These are phyloP conservation scores for Alviniconcha strummeri DNA, from an alignment of 2,888 invertebrate species.

Conservation along the genomic window DNA sequence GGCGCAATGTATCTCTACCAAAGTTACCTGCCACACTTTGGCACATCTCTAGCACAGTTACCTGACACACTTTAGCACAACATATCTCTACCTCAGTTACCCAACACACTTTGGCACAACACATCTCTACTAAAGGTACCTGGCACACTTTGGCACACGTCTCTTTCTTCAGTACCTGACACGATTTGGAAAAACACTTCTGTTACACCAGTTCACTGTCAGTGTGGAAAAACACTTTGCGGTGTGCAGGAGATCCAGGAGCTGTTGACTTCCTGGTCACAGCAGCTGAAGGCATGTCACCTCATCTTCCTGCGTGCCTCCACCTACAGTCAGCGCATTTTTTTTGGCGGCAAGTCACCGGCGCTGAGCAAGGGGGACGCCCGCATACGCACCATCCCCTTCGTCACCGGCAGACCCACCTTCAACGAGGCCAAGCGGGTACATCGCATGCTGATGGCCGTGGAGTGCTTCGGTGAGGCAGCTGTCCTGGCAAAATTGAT, in stretches of 20 bases:
- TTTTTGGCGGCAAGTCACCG: slow-evolving; percentile 85
- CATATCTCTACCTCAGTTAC: too few relatives aligned
- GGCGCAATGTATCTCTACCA: too few relatives aligned
- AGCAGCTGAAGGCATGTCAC: slow-evolving; percentile 81
- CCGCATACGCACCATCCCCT: slow-evolving; percentile 79
- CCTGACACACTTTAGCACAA: too few relatives aligned
- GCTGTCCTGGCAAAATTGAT: background rate
- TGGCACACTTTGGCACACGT: too few relatives aligned
- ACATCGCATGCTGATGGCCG: slow-evolving; percentile 80
- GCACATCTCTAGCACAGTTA: too few relatives aligned
- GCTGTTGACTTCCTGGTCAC: slow-evolving; percentile 82
- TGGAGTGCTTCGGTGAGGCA: slow-evolving; percentile 65
- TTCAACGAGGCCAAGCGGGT: slow-evolving; percentile 86
- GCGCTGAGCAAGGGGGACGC: slow-evolving; percentile 75
- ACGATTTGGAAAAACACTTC: too few relatives aligned
- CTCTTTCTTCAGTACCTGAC: too few relatives aligned
- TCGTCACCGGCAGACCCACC: slow-evolving; percentile 87
- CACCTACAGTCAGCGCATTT: slow-evolving; percentile 81
- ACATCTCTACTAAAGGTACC: too few relatives aligned
- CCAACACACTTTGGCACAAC: too few relatives aligned
- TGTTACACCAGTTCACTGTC: too few relatives aligned
- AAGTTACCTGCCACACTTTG: too few relatives aligned
- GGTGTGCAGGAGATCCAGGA: slow-evolving; percentile 83
- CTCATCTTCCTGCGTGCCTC: slow-evolving; percentile 86
- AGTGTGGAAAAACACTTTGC: too few relatives aligned